Conservation (phyloP, 2,113 vertebrate genomes). For the Connochaetes taurinus region DNA sequence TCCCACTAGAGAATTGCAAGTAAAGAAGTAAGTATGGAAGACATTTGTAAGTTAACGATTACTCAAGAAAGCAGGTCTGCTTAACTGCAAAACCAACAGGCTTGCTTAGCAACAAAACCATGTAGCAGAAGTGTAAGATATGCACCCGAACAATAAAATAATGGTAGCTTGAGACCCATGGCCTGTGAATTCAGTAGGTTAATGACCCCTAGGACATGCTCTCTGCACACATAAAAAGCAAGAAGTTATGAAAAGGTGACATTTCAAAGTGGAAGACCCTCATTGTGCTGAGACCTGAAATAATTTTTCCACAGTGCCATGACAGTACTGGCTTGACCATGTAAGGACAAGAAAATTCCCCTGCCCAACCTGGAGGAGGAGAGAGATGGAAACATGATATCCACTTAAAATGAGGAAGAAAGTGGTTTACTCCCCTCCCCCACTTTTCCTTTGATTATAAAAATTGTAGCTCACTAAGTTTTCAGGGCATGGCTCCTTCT, state of each 20-base stretch:
- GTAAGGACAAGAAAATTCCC: no score
- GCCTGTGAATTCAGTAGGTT: neutral
- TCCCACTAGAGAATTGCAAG: neutral
- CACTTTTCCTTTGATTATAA: neutral
- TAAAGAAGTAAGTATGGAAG: no score
- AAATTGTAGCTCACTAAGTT: neutral
- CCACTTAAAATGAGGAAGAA: neutral
- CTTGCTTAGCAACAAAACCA: neutral
- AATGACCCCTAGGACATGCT: neutral
- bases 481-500: neutral
- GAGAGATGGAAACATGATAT: neutral
- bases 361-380: neutral
- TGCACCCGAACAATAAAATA: neutral
- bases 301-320: neutral
- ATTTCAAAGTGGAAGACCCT: neutral
- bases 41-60: no score
- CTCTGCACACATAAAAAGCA: neutral
- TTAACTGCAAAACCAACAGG: neutral
- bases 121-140: neutral
- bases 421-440: neutral
- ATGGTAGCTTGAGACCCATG: neutral
- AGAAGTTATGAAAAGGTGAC: neutral
- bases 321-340: neutral
- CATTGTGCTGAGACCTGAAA: neutral
- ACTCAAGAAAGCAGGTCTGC: no score